A percentile compares a stretch with the other conserved stretches of the same genome.
phyloP scores from a whole-genome alignment of 1,140 invertebrate species.

The Drosophila tsacasi region DNA sequence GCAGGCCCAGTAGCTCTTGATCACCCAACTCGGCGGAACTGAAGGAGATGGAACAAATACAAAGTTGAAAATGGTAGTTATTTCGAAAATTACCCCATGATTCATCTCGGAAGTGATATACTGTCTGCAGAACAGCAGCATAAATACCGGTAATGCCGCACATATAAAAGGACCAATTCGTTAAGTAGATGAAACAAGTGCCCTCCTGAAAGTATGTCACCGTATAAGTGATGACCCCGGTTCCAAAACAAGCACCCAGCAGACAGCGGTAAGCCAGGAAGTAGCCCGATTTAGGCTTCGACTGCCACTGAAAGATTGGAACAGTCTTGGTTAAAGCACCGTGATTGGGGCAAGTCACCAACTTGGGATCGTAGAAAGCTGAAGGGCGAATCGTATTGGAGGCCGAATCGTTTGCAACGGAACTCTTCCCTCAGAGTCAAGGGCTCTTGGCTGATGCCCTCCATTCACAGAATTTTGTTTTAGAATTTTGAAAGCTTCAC shows the following conservation, averaged over 20 bases:
- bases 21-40: not conserved
- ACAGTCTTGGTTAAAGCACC: too few species aligned
- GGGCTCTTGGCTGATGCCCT: not conserved
- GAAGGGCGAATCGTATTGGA: slow-evolving; percentile 23
- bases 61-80: not conserved
- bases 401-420: not conserved
- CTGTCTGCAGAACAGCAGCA: slow-evolving; percentile 38
- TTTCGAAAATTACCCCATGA: slow-evolving; percentile 29
- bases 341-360: not conserved
- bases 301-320: slow-evolving; percentile 53
- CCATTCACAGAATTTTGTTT: not conserved
- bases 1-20: slow-evolving; percentile 53
- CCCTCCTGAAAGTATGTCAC: slow-evolving; percentile 17
- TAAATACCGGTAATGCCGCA: slow-evolving; percentile 31
- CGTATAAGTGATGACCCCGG: slow-evolving; percentile 4
- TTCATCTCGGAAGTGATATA: slow-evolving; percentile 20
- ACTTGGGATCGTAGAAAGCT: slow-evolving; percentile 64
- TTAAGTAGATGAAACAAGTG: slow-evolving; percentile 54
- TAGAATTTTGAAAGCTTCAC: not conserved
- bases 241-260: slow-evolving; percentile 39
- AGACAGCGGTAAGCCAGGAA: slow-evolving; percentile 61
- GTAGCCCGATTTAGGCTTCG: not conserved
- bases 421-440: slow-evolving; percentile 39
- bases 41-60: too few species aligned
- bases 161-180: slow-evolving; percentile 57